Evolutionary conservation across 2,113 vertebrate species (phyloP).

Genomic region (Polypterus senegalus): DNA sequence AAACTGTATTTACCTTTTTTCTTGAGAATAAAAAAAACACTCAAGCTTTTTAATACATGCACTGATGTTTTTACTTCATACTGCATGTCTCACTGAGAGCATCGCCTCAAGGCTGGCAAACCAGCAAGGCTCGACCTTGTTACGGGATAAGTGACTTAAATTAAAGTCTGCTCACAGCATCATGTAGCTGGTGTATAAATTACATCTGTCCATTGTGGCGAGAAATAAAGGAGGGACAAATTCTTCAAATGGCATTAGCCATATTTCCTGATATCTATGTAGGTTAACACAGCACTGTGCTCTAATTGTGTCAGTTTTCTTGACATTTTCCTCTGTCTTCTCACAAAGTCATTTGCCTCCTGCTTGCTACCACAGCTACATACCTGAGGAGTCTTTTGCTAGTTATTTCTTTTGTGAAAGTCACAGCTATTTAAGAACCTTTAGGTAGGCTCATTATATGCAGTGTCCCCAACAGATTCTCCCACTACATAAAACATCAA

Average conservation of each 20-base stretch:
- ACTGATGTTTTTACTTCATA: too few species aligned
- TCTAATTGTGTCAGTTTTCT: constrained; percentile 16
- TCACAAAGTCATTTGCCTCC: constrained; percentile 17
- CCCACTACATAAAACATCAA: constrained; percentile 19
- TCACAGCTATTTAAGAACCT: constrained; percentile 10
- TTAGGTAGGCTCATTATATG: constrained; percentile 17
- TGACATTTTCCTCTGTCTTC: constrained; percentile 20
- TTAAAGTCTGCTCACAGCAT: constrained; percentile 15
- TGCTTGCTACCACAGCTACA: constrained; percentile 14
- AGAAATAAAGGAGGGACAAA: background rate
- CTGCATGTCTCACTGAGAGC: background rate
- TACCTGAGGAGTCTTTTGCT: background rate
- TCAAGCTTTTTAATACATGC: too few species aligned
- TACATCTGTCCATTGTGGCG: constrained; percentile 2
- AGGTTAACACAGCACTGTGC: background rate
- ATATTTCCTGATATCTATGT: background rate
- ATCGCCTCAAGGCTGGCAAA: constrained; percentile 15
- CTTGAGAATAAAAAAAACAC: too few species aligned
- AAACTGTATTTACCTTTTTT: too few species aligned
- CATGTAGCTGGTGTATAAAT: constrained; percentile 8
- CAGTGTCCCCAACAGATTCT: constrained; percentile 7
- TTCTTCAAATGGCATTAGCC: constrained; percentile 13
- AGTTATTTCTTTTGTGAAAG: constrained; percentile 19
- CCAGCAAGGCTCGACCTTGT: constrained; percentile 23
- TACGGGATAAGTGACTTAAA: constrained; percentile 15